Base-by-base conservation (phyloP, 2,113 vertebrate genomes). In the Misgurnus mizolepis region DNA sequence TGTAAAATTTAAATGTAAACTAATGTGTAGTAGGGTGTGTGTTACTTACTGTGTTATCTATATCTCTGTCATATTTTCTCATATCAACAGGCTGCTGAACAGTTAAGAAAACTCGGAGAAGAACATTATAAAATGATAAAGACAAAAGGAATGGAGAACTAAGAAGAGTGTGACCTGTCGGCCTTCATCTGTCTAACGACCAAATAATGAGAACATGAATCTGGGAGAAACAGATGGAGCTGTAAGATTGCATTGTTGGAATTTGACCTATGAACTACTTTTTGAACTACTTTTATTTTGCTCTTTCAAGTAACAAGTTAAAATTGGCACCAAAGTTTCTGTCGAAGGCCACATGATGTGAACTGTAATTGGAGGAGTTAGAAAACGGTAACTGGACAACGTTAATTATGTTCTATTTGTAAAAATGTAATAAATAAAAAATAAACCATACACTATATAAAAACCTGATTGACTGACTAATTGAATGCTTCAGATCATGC, bases 31-130 rank as follows among this genome's bases (percentile, higher is more conserved):
- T 11, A 53, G 12, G 50, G 4, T 53, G 4, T 3, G 4, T 45
- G 8, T 34, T 34, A 47, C 45, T 47, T 58, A 58, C 3, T 58
- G 18, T 62, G 4, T 15, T 47, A 41, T 58, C 7, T 22, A 0
- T 74, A 22, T 74, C 40, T 74, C 22, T 76, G 43, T 18, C 47
- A 14, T 10, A 17, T n/a, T 12, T 15, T 11, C 45, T 7, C 4
- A 41, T 72, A 53, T 82, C 27, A 69, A 65, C 85, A 86, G 85
- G 85, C 85, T 64, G 85, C 85, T 9, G 85, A 82, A 53, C 67
- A 74, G 67, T 82, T 86, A 65, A 80, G 85, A 17, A 80, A 50
- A 0, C 80, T 86, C 22, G 75, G 82, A 3, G 85, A 86, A 50
- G 77, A 86, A 34, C 85, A 86, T 80, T 86, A 84, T 70, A 84